phyloP scores from a whole-genome alignment of 2,113 vertebrate species.

The Toxotes chatareus region DNA sequence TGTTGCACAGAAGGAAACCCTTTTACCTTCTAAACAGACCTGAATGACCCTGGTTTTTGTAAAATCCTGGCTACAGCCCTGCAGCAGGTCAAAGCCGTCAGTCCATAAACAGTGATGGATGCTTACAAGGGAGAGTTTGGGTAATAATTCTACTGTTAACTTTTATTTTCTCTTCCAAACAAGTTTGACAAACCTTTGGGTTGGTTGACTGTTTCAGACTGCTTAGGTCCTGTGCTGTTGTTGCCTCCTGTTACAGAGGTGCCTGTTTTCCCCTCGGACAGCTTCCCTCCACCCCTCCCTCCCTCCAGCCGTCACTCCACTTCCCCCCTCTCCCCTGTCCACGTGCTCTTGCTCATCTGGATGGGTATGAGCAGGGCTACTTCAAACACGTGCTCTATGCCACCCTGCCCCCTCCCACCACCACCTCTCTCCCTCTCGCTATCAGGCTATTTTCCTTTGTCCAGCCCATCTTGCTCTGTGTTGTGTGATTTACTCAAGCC shows the following conservation, averaged over 20 bases:
- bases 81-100: neutral
- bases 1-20: too few species aligned
- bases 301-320: constrained; percentile 25
- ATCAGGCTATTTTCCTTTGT: constrained; percentile 70
- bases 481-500: constrained; percentile 69
- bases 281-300: constrained; percentile 7
- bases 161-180: neutral
- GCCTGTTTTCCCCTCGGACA: constrained; percentile 57
- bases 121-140: neutral
- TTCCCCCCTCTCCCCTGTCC: constrained; percentile 36
- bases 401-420: constrained; percentile 45
- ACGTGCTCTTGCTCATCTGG: constrained; percentile 76
- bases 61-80: neutral
- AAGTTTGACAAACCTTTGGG: neutral
- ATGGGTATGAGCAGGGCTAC: constrained; percentile 67
- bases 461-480: constrained; percentile 54
- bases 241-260: constrained; percentile 62
- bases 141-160: neutral
- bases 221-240: constrained; percentile 39
- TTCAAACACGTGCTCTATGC: constrained; percentile 73
- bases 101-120: neutral
- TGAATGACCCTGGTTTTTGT: neutral
- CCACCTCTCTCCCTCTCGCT: constrained; percentile 49
- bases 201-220: neutral
- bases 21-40: too few species aligned